Percentiles rank a stretch among this genome's conserved stretches.
Evolutionary conservation across 1,140 invertebrate genomes (phyloP).

Genomic region (Zaprionus tsacasi): DNA sequence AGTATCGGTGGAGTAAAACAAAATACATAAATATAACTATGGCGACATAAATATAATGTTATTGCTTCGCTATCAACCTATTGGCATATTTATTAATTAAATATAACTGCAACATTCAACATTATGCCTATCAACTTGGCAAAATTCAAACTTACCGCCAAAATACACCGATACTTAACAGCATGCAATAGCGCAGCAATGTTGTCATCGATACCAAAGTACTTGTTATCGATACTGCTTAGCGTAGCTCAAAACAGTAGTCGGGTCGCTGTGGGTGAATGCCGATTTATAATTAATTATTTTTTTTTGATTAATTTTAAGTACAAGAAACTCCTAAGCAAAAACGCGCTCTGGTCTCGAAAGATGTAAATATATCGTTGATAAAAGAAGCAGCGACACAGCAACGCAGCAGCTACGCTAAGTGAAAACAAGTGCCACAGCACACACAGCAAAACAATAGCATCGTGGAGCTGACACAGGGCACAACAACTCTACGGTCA

Average conservation of each 20-base stretch:
- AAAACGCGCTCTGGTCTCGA: background rate
- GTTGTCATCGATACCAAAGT: background rate
- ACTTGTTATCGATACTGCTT: background rate
- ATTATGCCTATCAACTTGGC: background rate
- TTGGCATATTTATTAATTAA: background rate
- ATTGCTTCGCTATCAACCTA: background rate
- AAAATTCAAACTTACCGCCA: background rate
- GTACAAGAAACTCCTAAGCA: background rate
- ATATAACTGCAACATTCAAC: no score
- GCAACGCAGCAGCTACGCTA: background rate
- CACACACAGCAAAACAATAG: background rate
- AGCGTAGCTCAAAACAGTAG: background rate
- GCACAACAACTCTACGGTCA: conserved; percentile 38
- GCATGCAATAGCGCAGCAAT: background rate
- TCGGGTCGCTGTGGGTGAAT: conserved; percentile 1
- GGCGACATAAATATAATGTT: background rate
- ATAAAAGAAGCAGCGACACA: background rate
- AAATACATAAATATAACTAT: background rate
- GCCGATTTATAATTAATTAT: conserved; percentile 13
- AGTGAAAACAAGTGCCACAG: conserved; percentile 4
- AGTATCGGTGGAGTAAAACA: background rate
- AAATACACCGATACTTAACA: background rate
- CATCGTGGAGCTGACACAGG: conserved; percentile 33
- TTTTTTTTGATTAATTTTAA: conserved; percentile 10
- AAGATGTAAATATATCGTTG: background rate